phyloP scores from a whole-genome alignment of 2,113 vertebrate genomes.

The Meles meles region DNA sequence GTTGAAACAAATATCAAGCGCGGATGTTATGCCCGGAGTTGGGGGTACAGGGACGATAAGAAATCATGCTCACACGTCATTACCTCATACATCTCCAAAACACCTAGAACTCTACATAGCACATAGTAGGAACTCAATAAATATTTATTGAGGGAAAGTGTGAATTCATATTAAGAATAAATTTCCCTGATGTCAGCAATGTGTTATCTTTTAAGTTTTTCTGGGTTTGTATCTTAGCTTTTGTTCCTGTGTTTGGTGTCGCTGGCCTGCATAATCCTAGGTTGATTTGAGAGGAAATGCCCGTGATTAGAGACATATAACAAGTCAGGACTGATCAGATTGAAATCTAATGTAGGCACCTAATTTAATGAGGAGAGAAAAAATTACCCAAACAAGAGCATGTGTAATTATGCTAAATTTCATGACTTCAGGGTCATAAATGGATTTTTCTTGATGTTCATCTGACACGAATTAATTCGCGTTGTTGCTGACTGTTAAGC shows the following conservation, averaged over 20 bases:
- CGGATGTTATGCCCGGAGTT: fast-evolving
- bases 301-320: slow-evolving; percentile 72
- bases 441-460: slow-evolving; percentile 81
- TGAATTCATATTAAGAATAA: neutral
- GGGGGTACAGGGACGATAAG: neutral
- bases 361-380: slow-evolving; percentile 78
- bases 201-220: neutral
- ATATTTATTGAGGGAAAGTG: neutral
- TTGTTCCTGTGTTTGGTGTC: neutral
- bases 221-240: neutral
- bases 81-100: neutral
- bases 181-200: neutral
- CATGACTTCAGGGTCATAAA: slow-evolving; percentile 81
- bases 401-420: slow-evolving; percentile 84
- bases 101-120: neutral
- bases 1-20: neutral
- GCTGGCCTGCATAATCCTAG: neutral
- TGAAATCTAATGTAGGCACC: slow-evolving; percentile 67
- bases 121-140: neutral
- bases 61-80: neutral
- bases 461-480: slow-evolving; percentile 79
- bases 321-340: slow-evolving; percentile 55
- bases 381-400: slow-evolving; percentile 75
- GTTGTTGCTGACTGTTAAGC: slow-evolving; percentile 73
- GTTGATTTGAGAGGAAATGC: slow-evolving; percentile 63